These are phyloP conservation scores for Carassius auratus DNA, from an alignment of 2,113 vertebrate species.

Conservation along the genomic window DNA sequence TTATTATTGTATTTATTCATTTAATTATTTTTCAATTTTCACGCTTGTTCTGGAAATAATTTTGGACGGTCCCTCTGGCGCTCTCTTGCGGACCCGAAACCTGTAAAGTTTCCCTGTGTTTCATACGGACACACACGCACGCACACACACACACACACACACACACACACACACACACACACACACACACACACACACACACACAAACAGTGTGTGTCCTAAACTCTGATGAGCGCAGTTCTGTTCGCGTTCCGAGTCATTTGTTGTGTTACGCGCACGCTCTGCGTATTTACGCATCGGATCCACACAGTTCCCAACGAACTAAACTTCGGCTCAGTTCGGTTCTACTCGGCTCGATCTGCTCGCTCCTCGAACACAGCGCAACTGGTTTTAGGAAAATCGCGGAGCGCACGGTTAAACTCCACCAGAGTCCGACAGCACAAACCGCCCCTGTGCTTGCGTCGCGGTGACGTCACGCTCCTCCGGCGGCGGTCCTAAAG, in stretches of 20 bases:
- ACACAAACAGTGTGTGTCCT: too few relatives aligned
- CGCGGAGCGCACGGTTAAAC: neutral
- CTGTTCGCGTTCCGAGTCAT: too few relatives aligned
- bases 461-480: conserved; percentile 57
- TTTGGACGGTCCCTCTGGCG: neutral
- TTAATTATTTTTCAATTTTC: neutral
- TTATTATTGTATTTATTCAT: neutral
- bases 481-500: conserved; percentile 50
- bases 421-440: conserved; percentile 31
- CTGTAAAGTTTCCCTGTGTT: neutral
- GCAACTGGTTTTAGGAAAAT: neutral
- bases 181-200: too few relatives aligned
- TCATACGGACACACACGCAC: neutral
- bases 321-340: neutral
- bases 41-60: neutral
- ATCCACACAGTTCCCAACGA: neutral
- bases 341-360: neutral
- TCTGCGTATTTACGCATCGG: neutral
- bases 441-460: conserved; percentile 8
- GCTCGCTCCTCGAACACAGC: neutral
- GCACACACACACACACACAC: neutral
- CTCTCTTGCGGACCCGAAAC: neutral
- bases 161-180: neutral
- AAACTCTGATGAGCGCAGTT: too few relatives aligned
- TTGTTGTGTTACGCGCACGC: too few relatives aligned